Percentiles rank a stretch among this genome's conserved stretches.
These are phyloP conservation scores for Choristoneura rosaceana DNA, from an alignment of 2,888 invertebrate genomes.

Conservation along the genomic window DNA sequence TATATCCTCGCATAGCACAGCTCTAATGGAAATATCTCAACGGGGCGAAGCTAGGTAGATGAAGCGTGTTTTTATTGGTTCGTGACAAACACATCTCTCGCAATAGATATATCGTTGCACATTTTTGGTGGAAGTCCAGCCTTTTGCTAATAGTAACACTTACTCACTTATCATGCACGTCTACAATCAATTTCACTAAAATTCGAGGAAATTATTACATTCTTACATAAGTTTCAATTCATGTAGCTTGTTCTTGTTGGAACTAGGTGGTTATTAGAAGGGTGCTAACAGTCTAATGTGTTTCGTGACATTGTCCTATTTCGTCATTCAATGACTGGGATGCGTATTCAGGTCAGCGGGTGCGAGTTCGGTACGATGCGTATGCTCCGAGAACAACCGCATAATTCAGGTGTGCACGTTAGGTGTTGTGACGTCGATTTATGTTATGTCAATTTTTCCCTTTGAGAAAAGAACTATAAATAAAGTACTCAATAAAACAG, in stretches of 20 bases:
- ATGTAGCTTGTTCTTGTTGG: neutral
- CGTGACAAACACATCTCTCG: no score
- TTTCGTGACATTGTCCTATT: conserved; percentile 39
- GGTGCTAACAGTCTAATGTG: conserved; percentile 20
- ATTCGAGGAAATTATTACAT: neutral
- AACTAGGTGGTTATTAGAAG: neutral
- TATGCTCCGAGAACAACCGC: conserved; percentile 10
- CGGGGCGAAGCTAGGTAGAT: no score
- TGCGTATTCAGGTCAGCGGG: conserved; percentile 32
- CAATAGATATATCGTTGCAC: no score
- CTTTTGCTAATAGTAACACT: no score
- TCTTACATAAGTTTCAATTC: neutral
- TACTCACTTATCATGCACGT: neutral
- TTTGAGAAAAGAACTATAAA: no score
- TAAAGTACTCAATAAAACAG: no score
- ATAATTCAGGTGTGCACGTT: neutral
- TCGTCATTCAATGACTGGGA: conserved; percentile 26
- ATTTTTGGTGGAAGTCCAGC: no score
- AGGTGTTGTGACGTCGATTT: no score
- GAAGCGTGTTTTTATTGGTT: no score
- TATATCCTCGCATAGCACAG: no score
- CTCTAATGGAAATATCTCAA: no score
- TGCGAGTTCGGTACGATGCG: conserved; percentile 23
- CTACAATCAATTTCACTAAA: neutral
- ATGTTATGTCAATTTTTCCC: no score